Conservation (phyloP, 2,888 invertebrate species). For the Horisme vitalbata region DNA sequence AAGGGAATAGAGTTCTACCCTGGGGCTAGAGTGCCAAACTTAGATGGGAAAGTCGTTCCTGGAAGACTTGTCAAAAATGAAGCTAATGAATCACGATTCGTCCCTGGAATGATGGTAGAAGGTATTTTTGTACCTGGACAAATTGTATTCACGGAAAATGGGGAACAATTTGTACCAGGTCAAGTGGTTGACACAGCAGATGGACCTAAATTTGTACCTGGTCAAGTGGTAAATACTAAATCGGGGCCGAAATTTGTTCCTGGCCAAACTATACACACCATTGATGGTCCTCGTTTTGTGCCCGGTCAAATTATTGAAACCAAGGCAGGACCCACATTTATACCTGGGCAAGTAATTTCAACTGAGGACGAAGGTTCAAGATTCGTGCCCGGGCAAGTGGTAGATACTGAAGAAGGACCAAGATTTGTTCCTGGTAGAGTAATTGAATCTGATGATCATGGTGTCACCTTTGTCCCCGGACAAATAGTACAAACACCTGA, state of each 20-base stretch:
- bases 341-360: constrained; percentile 89
- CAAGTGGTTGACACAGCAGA: constrained; percentile 87
- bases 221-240: constrained; percentile 88
- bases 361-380: constrained; percentile 84
- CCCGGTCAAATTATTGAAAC: constrained; percentile 90
- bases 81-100: constrained; percentile 84
- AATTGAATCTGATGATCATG: constrained; percentile 86
- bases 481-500: constrained; percentile 89
- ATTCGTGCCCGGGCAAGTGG: constrained; percentile 87
- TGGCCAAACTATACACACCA: constrained; percentile 88
- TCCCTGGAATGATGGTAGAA: constrained; percentile 87
- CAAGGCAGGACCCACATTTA: constrained; percentile 89
- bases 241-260: constrained; percentile 85
- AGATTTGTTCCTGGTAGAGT: constrained; percentile 89
- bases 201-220: constrained; percentile 89
- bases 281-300: constrained; percentile 88
- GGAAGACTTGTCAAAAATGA: constrained; percentile 85
- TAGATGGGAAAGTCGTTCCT: constrained; percentile 84
- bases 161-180: constrained; percentile 88
- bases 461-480: constrained; percentile 89
- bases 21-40: constrained; percentile 73
- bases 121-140: constrained; percentile 87
- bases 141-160: constrained; percentile 86
- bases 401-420: constrained; percentile 87
- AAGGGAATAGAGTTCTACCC: constrained; percentile 87